Percentiles rank a stretch among this genome's conserved stretches.
phyloP scores from a whole-genome alignment of 2,113 vertebrate species.

The Nyctibius bracteatus region DNA sequence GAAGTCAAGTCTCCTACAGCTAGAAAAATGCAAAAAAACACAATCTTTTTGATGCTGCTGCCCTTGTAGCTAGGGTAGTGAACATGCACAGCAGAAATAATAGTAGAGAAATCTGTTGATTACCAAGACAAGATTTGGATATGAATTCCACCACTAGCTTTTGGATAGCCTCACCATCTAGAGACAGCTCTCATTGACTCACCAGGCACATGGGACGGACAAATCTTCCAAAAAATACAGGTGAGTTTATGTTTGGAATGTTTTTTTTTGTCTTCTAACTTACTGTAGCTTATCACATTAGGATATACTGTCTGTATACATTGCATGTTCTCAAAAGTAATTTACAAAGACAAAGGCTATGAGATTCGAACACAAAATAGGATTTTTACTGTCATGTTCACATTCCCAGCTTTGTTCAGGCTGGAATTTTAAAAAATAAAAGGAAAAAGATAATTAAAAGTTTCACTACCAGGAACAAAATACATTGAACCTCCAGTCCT shows the following conservation, averaged over 20 bases:
- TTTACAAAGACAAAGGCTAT: not conserved
- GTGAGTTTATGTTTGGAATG: not conserved
- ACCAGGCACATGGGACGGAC: not conserved
- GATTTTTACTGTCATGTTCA: not conserved
- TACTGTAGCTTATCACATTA: not conserved
- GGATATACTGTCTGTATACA: not conserved
- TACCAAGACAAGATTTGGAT: not conserved
- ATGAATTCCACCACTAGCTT: not conserved
- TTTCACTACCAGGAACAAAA: not conserved
- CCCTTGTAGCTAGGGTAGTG: not conserved
- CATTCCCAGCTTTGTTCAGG: not conserved
- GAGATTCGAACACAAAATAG: not conserved
- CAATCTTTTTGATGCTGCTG: not conserved
- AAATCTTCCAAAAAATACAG: not conserved
- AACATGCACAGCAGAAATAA: not conserved
- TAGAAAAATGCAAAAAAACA: not conserved
- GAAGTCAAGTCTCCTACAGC: not conserved
- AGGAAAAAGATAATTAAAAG: not conserved
- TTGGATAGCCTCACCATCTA: not conserved
- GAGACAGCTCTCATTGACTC: not conserved
- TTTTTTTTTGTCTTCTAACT: not conserved
- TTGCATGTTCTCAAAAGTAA: not conserved
- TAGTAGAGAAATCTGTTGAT: not conserved
- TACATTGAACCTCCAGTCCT: not conserved
- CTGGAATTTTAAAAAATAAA: not conserved